Conservation (phyloP, 1,140 invertebrate species). For the Pogonus chalceus region DNA sequence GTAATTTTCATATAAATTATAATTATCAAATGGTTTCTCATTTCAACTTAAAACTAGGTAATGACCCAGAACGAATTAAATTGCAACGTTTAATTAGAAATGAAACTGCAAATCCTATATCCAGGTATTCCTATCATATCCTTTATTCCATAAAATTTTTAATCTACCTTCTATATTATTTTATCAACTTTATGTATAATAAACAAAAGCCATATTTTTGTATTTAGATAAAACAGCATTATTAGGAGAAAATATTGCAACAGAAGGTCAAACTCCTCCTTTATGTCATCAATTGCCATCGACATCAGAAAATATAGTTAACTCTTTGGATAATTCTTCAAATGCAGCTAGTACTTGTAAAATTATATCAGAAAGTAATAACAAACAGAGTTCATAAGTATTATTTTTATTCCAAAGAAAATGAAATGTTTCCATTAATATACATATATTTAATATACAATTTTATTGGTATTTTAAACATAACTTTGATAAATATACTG, state of each 20-base stretch:
- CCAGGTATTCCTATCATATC: neutral
- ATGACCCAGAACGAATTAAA: neutral
- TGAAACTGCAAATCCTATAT: neutral
- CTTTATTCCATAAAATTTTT: neutral
- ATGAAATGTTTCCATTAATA: no score
- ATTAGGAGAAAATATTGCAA: neutral
- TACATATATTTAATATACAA: no score
- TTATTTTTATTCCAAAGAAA: no score
- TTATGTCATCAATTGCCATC: neutral
- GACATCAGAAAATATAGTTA: neutral
- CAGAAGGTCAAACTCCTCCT: neutral
- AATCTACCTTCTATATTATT: neutral
- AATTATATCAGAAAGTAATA: no score
- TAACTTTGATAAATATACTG: no score
- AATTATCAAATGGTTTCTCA: neutral
- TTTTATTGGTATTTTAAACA: no score
- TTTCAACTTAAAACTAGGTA: neutral
- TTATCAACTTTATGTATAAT: neutral
- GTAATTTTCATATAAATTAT: conserved; percentile 13
- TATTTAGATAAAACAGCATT: neutral
- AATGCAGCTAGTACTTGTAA: no score
- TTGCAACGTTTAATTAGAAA: neutral
- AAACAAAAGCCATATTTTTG: neutral
- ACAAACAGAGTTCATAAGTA: no score
- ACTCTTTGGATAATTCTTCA: no score